Base-by-base conservation (phyloP, 1,140 invertebrate genomes). In the Drosophila auraria region DNA sequence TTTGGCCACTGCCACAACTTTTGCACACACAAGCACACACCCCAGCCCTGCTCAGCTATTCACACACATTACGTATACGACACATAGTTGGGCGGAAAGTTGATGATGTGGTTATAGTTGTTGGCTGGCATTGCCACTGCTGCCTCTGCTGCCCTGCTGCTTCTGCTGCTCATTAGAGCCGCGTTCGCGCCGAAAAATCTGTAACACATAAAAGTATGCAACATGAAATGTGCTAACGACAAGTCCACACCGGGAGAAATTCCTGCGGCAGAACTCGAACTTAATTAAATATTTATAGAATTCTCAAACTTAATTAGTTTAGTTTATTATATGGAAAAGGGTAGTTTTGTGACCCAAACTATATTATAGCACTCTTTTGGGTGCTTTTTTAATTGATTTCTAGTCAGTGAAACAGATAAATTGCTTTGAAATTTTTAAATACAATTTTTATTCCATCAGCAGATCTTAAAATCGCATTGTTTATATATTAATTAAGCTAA, bases 221-320 rank as follows among this genome's bases (percentile, higher is more conserved):
- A 89, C 83, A 80, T 72, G 76, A 83, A 77, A 73, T 83, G 83
- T 83, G 76, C 76, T 74, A 83, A 78, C 73, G 80, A 87, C 78
- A 51, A 50, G 56, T n/a, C n/a, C 25, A 65, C 54, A 68, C 68
- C 3, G 70, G 27, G 23, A 75, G 30, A 69, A 40, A 76, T 30
- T 20, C 38, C 0, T 6, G 3, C 7, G 5, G 0, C 3, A 15
- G 7, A 23, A 45, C 2, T 9, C 14, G 20, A 20, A 20, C 20
- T 20, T 20, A 20, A 20, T 54, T 3, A 6, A 54, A 36, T 36
- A 33, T n/a, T 12, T 17, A 17, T 53, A 5, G 15, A 12, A 23
- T 40, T 12, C 5, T 36, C 20, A 9, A 15, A 23, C 30, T 23
- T 23, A 5, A 38, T 23, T 38, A 38, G 7, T 56, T 38, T 5